A percentile compares a stretch with the other conserved stretches of the same genome.
Evolutionary conservation across 2,113 vertebrate genomes (phyloP).

Genomic region (Micromys minutus): DNA sequence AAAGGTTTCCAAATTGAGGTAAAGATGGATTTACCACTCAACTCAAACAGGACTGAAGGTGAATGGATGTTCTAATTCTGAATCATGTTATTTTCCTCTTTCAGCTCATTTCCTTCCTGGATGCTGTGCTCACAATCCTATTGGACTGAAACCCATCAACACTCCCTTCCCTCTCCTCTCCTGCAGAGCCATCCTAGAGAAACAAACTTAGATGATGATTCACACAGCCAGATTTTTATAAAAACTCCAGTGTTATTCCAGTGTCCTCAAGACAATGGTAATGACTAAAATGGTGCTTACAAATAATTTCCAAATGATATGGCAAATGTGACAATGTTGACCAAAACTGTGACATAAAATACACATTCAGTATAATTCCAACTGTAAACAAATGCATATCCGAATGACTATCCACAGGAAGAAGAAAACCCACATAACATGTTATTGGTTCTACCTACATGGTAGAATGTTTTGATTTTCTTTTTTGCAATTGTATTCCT

Average conservation of each 20-base stretch:
- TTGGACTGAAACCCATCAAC: background rate
- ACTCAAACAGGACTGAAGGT: background rate
- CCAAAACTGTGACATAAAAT: slow-evolving; percentile 36
- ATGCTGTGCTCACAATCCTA: slow-evolving; percentile 17
- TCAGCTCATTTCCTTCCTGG: background rate
- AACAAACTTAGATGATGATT: slow-evolving; percentile 34
- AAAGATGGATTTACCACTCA: background rate
- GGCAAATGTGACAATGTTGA: slow-evolving; percentile 22
- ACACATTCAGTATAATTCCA: slow-evolving; percentile 22
- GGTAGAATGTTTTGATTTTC: background rate
- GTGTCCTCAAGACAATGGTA: background rate
- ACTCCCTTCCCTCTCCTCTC: slow-evolving; percentile 24
- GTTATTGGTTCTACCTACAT: background rate
- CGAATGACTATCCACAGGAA: background rate
- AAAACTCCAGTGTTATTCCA: slow-evolving; percentile 45
- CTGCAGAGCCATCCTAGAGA: slow-evolving; percentile 35
- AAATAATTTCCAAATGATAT: background rate
- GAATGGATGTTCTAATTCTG: background rate
- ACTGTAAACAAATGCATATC: background rate
- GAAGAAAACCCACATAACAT: slow-evolving; percentile 7
- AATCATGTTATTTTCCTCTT: background rate
- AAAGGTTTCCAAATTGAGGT: background rate
- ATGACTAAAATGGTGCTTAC: background rate
- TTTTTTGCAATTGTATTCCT: slow-evolving; percentile 44
- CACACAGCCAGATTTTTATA: background rate